Evolutionary conservation across 2,113 vertebrate genomes (phyloP).

Genomic region (Carlito syrichta): DNA sequence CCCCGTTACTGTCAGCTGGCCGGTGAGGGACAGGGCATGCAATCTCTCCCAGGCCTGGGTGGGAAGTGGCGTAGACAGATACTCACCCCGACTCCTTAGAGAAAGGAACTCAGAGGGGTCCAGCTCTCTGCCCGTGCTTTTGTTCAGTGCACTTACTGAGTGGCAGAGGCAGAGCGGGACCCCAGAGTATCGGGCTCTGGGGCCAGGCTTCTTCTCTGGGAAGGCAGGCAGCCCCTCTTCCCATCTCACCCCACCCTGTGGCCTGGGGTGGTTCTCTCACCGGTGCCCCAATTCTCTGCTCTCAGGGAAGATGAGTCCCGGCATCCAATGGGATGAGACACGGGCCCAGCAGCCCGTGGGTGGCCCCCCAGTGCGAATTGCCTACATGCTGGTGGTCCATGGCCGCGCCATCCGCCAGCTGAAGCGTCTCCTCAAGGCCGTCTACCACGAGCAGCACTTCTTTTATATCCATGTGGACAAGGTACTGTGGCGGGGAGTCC

Average conservation of each 20-base stretch:
- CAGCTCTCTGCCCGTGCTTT: not conserved
- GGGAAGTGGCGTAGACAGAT: not conserved
- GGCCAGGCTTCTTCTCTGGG: not conserved
- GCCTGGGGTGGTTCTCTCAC: not conserved
- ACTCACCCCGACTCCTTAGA: not conserved
- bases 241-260: not conserved
- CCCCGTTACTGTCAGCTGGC: constrained; percentile 93
- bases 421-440: constrained; percentile 95
- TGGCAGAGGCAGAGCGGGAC: not conserved
- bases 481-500: constrained; percentile 76
- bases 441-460: constrained; percentile 95
- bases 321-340: constrained; percentile 87
- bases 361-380: constrained; percentile 89
- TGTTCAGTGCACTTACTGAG: not conserved
- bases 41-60: not conserved
- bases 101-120: not conserved
- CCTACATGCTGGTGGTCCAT: constrained; percentile 95
- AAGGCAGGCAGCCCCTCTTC: not conserved
- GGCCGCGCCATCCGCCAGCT: constrained; percentile 94
- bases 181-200: fast-evolving
- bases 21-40: constrained; percentile 81
- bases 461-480: constrained; percentile 98
- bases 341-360: constrained; percentile 82
- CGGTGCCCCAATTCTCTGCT: not conserved
- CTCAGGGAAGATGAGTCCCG: constrained; percentile 87